Percentiles rank a stretch among this genome's conserved stretches.
These are phyloP conservation scores for Oscheius myriophilus DNA, from an alignment of 2,888 invertebrate species.

Conservation along the genomic window DNA sequence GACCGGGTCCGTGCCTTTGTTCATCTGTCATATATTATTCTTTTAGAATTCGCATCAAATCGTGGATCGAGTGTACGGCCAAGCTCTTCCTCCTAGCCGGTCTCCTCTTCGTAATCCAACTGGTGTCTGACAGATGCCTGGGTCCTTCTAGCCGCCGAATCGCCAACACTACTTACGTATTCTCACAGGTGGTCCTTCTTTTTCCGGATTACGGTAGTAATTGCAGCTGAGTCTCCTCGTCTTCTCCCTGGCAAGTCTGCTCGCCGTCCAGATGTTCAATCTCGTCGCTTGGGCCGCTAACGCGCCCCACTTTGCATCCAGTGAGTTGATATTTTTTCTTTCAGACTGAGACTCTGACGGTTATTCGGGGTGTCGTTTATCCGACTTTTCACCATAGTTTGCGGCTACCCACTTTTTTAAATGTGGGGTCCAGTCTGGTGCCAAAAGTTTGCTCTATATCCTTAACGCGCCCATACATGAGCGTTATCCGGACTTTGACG, in stretches of 20 bases:
- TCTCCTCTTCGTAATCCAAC: conserved; percentile 37
- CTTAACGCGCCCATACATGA: no score
- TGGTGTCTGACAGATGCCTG: conserved; percentile 52
- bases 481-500: no score
- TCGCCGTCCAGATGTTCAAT: conserved; percentile 50
- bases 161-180: conserved; percentile 84
- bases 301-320: conserved; percentile 51
- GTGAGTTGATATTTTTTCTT: conserved; percentile 28
- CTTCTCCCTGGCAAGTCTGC: conserved; percentile 33
- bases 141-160: conserved; percentile 80
- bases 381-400: no score
- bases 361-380: conserved; percentile 5
- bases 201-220: not conserved
- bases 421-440: no score
- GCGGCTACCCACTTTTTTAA: no score
- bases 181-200: conserved; percentile 77
- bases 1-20: conserved; percentile 39
- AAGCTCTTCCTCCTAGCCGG: conserved; percentile 34
- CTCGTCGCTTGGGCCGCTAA: conserved; percentile 48
- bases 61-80: conserved; percentile 43
- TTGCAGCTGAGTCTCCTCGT: conserved; percentile 43
- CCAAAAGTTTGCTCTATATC: no score
- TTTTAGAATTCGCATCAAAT: conserved; percentile 47
- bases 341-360: conserved; percentile 6
- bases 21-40: not conserved